These are phyloP conservation scores for Diloba caeruleocephala DNA, from an alignment of 2,888 invertebrate species.

Conservation along the genomic window DNA sequence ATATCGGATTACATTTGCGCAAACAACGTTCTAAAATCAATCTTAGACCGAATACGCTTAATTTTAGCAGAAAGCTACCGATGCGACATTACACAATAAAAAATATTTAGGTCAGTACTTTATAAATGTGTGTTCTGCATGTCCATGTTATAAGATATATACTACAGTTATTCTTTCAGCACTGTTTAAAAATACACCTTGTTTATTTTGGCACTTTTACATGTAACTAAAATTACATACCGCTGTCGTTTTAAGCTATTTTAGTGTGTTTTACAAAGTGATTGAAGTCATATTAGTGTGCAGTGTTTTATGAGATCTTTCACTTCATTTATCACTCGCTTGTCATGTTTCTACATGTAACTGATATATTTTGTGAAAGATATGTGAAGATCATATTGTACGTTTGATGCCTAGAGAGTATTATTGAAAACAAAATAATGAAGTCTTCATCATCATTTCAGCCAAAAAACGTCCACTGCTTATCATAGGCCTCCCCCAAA, in stretches of 20 bases:
- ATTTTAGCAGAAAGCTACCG: conserved; percentile 6
- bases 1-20: no score
- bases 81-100: conserved; percentile 24
- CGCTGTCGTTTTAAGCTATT: conserved; percentile 44
- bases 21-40: not conserved
- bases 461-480: no score
- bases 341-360: conserved; percentile 23
- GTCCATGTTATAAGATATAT: conserved; percentile 28
- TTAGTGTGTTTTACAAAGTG: conserved; percentile 27
- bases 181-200: conserved; percentile 53
- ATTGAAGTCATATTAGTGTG: conserved; percentile 31
- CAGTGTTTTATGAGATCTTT: conserved; percentile 12
- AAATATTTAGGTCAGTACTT: conserved; percentile 35
- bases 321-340: conserved; percentile 31
- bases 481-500: no score
- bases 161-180: conserved; percentile 37
- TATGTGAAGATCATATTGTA: conserved; percentile 4
- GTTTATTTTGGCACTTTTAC: conserved; percentile 59
- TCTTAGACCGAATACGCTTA: conserved; percentile 1
- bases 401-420: no score
- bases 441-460: no score
- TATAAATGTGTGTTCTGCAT: conserved; percentile 24
- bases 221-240: conserved; percentile 40
- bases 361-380: conserved; percentile 29
- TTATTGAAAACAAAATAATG: no score